These are phyloP conservation scores for Limnephilus marmoratus DNA, from an alignment of 2,888 invertebrate species.

Conservation along the genomic window DNA sequence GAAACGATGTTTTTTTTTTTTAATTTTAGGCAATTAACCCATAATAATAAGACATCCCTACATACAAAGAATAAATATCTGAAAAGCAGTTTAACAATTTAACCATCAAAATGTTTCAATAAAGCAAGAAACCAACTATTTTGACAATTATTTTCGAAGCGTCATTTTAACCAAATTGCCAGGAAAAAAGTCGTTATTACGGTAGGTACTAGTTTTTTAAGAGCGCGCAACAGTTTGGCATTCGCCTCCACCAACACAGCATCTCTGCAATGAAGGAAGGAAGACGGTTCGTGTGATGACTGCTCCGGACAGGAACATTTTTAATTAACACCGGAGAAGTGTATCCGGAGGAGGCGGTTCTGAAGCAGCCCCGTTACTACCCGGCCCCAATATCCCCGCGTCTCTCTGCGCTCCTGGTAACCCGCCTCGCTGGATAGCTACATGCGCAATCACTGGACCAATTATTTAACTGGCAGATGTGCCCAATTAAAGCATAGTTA, in stretches of 20 bases:
- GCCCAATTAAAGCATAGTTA: background rate
- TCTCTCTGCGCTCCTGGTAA: background rate
- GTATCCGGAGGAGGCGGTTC: background rate
- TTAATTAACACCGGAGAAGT: constrained; percentile 25
- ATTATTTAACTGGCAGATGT: background rate
- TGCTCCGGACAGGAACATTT: constrained; percentile 41
- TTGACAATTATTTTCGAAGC: no score
- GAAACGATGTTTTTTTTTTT: no score
- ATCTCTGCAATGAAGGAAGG: background rate
- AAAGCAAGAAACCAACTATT: no score
- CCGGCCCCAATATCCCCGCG: background rate
- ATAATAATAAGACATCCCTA: no score
- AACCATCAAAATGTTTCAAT: no score
- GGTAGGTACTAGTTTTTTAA: background rate
- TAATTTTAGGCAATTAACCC: no score
- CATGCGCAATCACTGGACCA: background rate
- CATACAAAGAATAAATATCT: no score
- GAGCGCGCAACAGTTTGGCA: background rate
- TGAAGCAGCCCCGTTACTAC: background rate
- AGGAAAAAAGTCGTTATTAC: no score
- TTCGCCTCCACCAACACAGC: background rate
- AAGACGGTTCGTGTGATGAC: background rate
- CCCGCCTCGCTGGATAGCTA: background rate
- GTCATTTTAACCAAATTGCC: no score
- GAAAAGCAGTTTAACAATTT: no score